phyloP scores from a whole-genome alignment of 2,113 vertebrate genomes.

The Manacus vitellinus region DNA sequence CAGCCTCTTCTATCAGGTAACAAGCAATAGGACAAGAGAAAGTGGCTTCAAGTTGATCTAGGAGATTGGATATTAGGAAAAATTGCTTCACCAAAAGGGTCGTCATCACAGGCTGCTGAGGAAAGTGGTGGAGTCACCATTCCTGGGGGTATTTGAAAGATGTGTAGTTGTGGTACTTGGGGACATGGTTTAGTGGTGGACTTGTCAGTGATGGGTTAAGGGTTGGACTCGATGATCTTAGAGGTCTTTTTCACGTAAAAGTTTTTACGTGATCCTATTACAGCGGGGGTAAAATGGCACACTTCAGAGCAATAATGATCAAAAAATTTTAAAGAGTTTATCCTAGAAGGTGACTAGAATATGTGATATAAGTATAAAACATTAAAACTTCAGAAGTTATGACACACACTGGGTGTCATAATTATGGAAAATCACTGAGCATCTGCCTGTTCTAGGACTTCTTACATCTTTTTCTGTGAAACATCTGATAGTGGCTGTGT shows the following conservation, averaged over 20 bases:
- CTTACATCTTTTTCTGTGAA: neutral
- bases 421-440: neutral
- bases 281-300: neutral
- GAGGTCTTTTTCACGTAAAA: neutral
- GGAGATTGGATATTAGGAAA: neutral
- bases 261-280: neutral
- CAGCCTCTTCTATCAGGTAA: accelerated
- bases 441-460: neutral
- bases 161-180: neutral
- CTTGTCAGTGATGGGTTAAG: neutral
- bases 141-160: neutral
- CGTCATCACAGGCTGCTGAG: neutral
- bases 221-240: accelerated
- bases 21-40: neutral
- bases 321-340: too few relatives aligned
- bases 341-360: too few relatives aligned
- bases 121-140: neutral
- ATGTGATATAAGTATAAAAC: too few relatives aligned
- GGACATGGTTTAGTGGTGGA: neutral
- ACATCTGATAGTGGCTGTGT: accelerated
- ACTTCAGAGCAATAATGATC: too few relatives aligned
- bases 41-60: neutral
- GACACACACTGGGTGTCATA: neutral
- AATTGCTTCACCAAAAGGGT: accelerated
- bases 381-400: neutral